phyloP scores from a whole-genome alignment of 1,140 invertebrate species.

The Hesperophylax magnus region DNA sequence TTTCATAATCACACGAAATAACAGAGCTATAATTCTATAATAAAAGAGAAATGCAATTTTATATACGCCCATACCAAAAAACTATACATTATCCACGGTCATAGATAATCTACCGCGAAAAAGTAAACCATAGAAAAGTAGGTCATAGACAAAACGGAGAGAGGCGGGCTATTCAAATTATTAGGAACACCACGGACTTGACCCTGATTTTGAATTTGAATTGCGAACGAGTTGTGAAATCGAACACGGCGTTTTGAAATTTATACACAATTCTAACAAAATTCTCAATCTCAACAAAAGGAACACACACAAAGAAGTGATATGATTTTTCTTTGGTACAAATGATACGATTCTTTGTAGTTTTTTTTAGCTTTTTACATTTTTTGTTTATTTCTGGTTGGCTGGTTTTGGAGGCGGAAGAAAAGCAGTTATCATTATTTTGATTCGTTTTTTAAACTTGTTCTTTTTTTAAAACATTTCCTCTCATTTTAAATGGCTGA shows the following conservation, averaged over 20 bases:
- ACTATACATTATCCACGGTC: background rate
- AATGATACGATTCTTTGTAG: background rate
- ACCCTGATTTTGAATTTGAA: constrained; percentile 43
- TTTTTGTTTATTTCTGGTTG: background rate
- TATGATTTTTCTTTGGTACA: background rate
- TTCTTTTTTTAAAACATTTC: constrained; percentile 3
- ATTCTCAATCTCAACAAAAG: background rate
- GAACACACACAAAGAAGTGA: background rate
- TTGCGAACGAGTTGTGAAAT: constrained; percentile 40
- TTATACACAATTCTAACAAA: background rate
- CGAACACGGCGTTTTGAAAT: background rate
- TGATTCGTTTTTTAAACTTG: background rate
- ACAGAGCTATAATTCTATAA: too few relatives aligned
- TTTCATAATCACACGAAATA: too few relatives aligned
- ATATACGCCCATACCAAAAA: background rate
- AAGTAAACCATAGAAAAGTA: constrained; percentile 29
- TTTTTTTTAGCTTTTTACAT: background rate
- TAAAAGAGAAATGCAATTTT: constrained; percentile 10
- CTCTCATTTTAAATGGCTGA: constrained; percentile 14
- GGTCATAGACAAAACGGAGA: constrained; percentile 25
- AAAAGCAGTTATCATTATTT: constrained; percentile 5
- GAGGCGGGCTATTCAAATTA: constrained; percentile 36
- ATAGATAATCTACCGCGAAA: background rate
- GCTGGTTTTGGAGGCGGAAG: constrained; percentile 5
- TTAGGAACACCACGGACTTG: constrained; percentile 39